Evolutionary conservation across 2,113 vertebrate species (phyloP), one percentile per base, ranked within the genome.

Genomic region (Gila orcuttii): DNA sequence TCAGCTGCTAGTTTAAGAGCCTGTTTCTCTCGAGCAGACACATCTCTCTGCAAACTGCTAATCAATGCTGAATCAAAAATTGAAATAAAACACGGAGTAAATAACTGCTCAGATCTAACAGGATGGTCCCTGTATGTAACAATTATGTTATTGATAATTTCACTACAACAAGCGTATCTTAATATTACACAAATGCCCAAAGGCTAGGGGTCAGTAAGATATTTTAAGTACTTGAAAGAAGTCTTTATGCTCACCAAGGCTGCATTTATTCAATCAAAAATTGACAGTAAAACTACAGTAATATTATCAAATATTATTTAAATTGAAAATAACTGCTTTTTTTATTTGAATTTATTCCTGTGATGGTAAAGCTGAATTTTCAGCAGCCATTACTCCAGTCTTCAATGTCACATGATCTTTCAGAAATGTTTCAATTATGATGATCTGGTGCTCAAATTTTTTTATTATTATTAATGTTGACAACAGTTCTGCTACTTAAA

Each of bases 21-120:
- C 79, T 94, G 92, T 86, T 94, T 93, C 15, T 95, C 93, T 86
- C 89, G 94, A 3, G 74, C 64, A 0, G 84, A 62, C n/a, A 96
- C 1, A 2, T 96, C 94, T 50, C 89, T 93, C 82, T 94, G 94
- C 86, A 96, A 89, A 86, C 90, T 94, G 59, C 86, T 90, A 90
- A 94, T 89, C 76, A 95, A 86, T 19, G 87, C 96, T 96, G 39
- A 25, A n/a, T 45, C 19, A 80, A 6, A 28, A 36, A 64, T 13
- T 31, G 2, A 31, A 76, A 73, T 11, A 45, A 84, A 80, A 64
- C 6, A 64, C 6, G 19, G 45, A 45, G 0, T 7, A 31, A 71
- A 6, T n/a, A 74, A 77, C 60, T n/a, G n/a, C n/a, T 17, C 13
- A 66, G 25, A 73, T 79, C n/a, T 13, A 60, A 78, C 45, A 77